Evolutionary conservation across 2,113 vertebrate genomes (phyloP).

Genomic region (Plecotus auritus): DNA sequence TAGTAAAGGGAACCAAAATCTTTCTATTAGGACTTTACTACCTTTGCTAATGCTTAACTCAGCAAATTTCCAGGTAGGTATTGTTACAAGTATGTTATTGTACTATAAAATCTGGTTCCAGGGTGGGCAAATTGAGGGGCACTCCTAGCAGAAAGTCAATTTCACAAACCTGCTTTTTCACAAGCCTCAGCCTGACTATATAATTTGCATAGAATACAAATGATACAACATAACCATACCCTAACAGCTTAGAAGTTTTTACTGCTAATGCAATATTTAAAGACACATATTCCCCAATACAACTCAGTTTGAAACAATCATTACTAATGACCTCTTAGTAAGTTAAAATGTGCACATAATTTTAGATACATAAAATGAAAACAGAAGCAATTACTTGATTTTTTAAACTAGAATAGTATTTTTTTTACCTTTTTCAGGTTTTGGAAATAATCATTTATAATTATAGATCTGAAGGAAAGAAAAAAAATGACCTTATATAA

Average conservation of each 20-base stretch:
- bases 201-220: background rate
- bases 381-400: background rate
- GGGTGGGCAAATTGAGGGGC: background rate
- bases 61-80: background rate
- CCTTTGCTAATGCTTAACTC: background rate
- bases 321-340: background rate
- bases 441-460: background rate
- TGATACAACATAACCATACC: background rate
- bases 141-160: background rate
- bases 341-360: background rate
- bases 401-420: background rate
- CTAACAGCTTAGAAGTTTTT: background rate
- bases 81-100: background rate
- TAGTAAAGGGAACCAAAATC: background rate
- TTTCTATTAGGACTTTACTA: background rate
- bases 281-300: background rate
- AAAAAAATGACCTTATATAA: background rate
- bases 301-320: background rate
- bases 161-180: background rate
- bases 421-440: background rate
- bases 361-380: background rate
- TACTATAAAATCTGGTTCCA: background rate
- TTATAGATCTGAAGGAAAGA: background rate
- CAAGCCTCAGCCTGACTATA: background rate
- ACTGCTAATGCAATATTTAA: background rate